Percentiles rank a stretch among this genome's conserved stretches.
Conservation (phyloP, 2,797 vertebrate species). For the Typhlichthys subterraneus region DNA sequence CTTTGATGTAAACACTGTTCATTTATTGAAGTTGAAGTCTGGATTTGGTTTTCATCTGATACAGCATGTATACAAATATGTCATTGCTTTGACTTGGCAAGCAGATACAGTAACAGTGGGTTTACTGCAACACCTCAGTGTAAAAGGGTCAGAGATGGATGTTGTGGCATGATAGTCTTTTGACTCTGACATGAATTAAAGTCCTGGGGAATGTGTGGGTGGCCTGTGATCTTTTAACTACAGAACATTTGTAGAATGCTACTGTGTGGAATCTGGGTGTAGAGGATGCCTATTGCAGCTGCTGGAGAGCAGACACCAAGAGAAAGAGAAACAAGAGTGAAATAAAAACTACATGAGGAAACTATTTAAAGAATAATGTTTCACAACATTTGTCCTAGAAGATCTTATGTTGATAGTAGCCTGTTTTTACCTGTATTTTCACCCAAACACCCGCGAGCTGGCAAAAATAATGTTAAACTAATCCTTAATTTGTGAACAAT, state of each 20-base stretch:
- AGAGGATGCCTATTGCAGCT: conserved; percentile 50
- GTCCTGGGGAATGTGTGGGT: conserved; percentile 12
- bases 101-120: too few species aligned
- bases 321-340: neutral
- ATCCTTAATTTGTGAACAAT: too few species aligned
- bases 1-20: too few species aligned
- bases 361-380: conserved; percentile 9
- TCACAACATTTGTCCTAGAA: neutral
- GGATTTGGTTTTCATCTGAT: too few species aligned
- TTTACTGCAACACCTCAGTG: too few species aligned
- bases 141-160: too few species aligned
- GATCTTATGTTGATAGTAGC: neutral
- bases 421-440: conserved; percentile 10
- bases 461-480: neutral
- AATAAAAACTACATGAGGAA: conserved; percentile 6
- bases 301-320: conserved; percentile 22
- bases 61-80: too few species aligned
- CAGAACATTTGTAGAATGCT: conserved; percentile 32
- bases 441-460: neutral
- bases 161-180: too few species aligned
- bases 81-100: too few species aligned
- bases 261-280: conserved; percentile 33
- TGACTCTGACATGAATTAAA: neutral
- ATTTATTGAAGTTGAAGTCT: too few species aligned
- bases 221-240: conserved; percentile 46